Evolutionary conservation across 2,888 invertebrate genomes (phyloP).

Genomic region (Yponomeuta plumbellus): DNA sequence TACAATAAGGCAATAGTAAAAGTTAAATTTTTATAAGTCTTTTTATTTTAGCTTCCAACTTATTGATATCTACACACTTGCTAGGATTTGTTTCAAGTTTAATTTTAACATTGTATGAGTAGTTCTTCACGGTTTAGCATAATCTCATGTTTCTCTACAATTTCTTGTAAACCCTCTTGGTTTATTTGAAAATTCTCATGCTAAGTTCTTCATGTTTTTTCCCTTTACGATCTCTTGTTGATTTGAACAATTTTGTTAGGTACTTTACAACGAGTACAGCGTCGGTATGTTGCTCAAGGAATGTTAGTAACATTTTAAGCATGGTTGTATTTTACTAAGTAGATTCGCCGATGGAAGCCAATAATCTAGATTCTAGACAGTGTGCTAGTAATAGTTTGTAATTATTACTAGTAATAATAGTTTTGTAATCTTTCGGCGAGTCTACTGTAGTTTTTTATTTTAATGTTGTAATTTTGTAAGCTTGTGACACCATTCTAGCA

Average conservation of each 20-base stretch:
- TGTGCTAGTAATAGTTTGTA: too few relatives aligned
- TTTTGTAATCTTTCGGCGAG: background rate
- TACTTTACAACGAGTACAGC: conserved; percentile 32
- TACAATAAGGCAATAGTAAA: background rate
- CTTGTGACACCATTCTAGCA: background rate
- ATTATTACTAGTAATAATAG: background rate
- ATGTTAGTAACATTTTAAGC: conserved; percentile 36
- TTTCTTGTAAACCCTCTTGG: background rate
- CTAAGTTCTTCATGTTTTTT: conserved; percentile 22
- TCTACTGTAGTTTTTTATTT: background rate
- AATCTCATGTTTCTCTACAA: background rate
- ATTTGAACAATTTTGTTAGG: conserved; percentile 54
- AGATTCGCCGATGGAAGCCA: background rate
- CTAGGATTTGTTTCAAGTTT: background rate
- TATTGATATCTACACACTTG: background rate
- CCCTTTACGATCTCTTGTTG: conserved; percentile 43
- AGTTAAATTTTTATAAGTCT: background rate
- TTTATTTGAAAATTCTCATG: background rate
- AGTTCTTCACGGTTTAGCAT: background rate
- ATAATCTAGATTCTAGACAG: background rate
- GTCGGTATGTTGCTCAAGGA: conserved; percentile 55
- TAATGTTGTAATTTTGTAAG: background rate
- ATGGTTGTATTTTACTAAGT: background rate
- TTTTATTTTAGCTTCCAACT: background rate
- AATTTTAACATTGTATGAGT: background rate